phyloP scores from a whole-genome alignment of 2,888 invertebrate species.

The Xestia rhomboidea region DNA sequence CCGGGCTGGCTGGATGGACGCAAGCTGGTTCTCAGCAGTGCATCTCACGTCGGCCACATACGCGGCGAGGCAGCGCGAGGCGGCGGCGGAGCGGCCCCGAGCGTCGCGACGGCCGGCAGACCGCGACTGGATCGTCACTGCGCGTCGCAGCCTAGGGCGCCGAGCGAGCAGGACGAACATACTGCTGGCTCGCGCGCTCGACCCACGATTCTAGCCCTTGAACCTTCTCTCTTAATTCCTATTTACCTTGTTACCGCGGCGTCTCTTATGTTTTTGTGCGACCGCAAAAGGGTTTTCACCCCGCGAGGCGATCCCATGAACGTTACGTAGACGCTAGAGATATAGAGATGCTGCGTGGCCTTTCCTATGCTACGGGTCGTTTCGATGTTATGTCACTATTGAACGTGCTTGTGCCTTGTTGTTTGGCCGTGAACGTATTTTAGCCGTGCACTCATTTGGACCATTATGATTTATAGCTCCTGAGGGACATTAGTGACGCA shows the following conservation, averaged over 20 bases:
- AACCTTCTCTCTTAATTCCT: conserved; percentile 84
- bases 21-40: conserved; percentile 80
- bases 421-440: conserved; percentile 87
- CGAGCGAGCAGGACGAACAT: conserved; percentile 88
- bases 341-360: conserved; percentile 89
- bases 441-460: conserved; percentile 77
- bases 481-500: conserved; percentile 71
- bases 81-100: conserved; percentile 85
- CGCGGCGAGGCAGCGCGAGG: conserved; percentile 82
- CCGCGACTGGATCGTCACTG: conserved; percentile 90
- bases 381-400: conserved; percentile 88
- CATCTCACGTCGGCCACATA: conserved; percentile 82
- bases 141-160: conserved; percentile 88
- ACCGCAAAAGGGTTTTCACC: conserved; percentile 88
- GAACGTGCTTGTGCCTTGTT: conserved; percentile 85
- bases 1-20: conserved; percentile 61
- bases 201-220: conserved; percentile 88
- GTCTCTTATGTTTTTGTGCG: conserved; percentile 86
- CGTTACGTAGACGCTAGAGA: conserved; percentile 86
- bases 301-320: conserved; percentile 81
- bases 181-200: conserved; percentile 77
- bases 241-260: conserved; percentile 82
- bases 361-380: conserved; percentile 84
- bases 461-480: conserved; percentile 74
- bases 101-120: conserved; percentile 90